Percentiles rank a stretch among this genome's conserved stretches.
phyloP scores from a whole-genome alignment of 64 coral and sea anemone genomes.

The Montipora cactus region DNA sequence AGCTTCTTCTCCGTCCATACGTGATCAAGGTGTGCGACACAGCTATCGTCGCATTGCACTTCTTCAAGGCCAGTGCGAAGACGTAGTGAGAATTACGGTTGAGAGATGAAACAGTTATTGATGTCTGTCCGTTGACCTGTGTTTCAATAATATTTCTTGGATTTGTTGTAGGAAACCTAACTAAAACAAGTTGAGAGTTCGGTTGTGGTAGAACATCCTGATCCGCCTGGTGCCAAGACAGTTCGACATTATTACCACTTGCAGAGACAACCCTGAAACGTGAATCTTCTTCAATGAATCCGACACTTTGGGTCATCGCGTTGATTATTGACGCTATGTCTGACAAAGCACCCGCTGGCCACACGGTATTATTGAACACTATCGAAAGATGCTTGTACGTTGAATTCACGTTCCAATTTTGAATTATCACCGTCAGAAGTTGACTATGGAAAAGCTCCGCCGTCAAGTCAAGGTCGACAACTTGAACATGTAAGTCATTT shows the following conservation, averaged over 20 bases:
- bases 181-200: slow-evolving; percentile 4
- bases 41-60: slow-evolving; percentile 33
- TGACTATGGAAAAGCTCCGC: slow-evolving; percentile 31
- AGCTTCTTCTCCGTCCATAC: slow-evolving; percentile 8
- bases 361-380: slow-evolving; percentile 36
- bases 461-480: neutral
- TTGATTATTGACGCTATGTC: slow-evolving; percentile 21
- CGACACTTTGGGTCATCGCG: neutral
- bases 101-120: slow-evolving; percentile 1
- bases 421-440: slow-evolving; percentile 38
- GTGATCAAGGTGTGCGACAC: slow-evolving; percentile 9
- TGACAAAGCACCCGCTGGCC: slow-evolving; percentile 36
- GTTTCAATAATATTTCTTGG: neutral
- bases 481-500: slow-evolving; percentile 24
- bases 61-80: slow-evolving; percentile 17
- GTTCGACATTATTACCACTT: neutral
- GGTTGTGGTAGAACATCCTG: neutral
- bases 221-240: slow-evolving; percentile 25
- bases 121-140: slow-evolving; percentile 6
- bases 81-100: slow-evolving; percentile 15
- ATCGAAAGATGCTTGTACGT: slow-evolving; percentile 30
- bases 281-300: neutral
- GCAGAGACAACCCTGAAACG: neutral
- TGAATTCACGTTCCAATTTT: slow-evolving; percentile 45
- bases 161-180: neutral